phyloP scores from a whole-genome alignment of 1,140 invertebrate genomes.

The Drosophila paulistorum region DNA sequence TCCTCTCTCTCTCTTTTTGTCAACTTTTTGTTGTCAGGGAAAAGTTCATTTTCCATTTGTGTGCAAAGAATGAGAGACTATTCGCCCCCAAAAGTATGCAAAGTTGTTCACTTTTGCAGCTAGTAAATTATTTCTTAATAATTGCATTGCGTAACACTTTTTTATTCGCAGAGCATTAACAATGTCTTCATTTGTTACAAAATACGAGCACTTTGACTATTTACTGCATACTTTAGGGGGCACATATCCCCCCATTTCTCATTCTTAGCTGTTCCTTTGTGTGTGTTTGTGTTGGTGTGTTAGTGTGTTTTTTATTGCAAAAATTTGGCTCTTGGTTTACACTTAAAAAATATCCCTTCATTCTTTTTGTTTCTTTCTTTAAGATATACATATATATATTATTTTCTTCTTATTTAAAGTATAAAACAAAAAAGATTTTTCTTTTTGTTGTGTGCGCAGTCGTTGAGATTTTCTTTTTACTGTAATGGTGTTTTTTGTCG shows the following conservation, averaged over 20 bases:
- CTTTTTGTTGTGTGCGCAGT: slow-evolving; percentile 73
- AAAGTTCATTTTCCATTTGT: not conserved
- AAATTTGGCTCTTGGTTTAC: slow-evolving; percentile 76
- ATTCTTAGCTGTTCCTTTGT: too few species aligned
- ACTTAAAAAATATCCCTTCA: slow-evolving; percentile 72
- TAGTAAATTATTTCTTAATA: too few species aligned
- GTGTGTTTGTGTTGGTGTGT: not conserved
- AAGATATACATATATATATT: not conserved
- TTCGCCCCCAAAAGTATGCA: too few species aligned
- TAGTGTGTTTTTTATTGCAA: slow-evolving; percentile 64
- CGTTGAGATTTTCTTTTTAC: slow-evolving; percentile 63
- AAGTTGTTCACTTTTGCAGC: too few species aligned
- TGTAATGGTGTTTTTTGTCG: slow-evolving; percentile 42
- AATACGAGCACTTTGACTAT: too few species aligned
- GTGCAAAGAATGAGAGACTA: too few species aligned
- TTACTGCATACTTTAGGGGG: too few species aligned
- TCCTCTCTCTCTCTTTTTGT: slow-evolving; percentile 31
- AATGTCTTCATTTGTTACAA: too few species aligned
- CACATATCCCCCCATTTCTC: too few species aligned
- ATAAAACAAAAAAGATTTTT: slow-evolving; percentile 16
- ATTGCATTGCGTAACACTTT: too few species aligned
- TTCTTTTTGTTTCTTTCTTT: slow-evolving; percentile 30
- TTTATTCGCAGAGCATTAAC: too few species aligned
- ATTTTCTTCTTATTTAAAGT: slow-evolving; percentile 33
- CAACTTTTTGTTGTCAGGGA: slow-evolving; percentile 21